phyloP scores from a whole-genome alignment of 2,888 invertebrate genomes.

The Morinoia aosen region DNA sequence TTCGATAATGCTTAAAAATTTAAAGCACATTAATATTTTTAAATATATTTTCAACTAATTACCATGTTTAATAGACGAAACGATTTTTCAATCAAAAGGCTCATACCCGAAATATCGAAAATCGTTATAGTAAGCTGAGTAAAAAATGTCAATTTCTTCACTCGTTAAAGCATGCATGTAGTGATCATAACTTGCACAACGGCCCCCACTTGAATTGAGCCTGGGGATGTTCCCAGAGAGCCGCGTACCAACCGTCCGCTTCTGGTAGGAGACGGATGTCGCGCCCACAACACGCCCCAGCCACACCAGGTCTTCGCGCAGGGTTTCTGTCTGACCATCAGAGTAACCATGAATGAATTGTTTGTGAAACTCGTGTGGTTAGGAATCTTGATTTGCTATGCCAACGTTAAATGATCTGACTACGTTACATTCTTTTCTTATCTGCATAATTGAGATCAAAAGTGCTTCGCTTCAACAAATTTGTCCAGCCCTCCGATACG shows the following conservation, averaged over 20 bases:
- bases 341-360: background rate
- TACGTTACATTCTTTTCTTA: background rate
- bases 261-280: background rate
- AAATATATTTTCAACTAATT: background rate
- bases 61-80: too few species aligned
- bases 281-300: background rate
- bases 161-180: constrained; percentile 9
- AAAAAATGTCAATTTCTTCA: constrained; percentile 9
- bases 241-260: background rate
- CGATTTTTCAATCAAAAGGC: background rate
- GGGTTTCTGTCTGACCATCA: background rate
- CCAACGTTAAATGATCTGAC: background rate
- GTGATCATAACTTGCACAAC: background rate
- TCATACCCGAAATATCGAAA: constrained; percentile 5
- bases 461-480: too few species aligned
- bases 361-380: background rate
- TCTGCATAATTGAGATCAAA: background rate
- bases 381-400: background rate
- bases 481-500: background rate
- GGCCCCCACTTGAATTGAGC: constrained; percentile 15
- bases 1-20: background rate
- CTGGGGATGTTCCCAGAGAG: background rate
- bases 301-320: background rate
- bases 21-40: background rate
- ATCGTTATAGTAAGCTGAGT: constrained; percentile 28